phyloP scores from a whole-genome alignment of 2,797 vertebrate genomes.

The Falco novaeseelandiae region DNA sequence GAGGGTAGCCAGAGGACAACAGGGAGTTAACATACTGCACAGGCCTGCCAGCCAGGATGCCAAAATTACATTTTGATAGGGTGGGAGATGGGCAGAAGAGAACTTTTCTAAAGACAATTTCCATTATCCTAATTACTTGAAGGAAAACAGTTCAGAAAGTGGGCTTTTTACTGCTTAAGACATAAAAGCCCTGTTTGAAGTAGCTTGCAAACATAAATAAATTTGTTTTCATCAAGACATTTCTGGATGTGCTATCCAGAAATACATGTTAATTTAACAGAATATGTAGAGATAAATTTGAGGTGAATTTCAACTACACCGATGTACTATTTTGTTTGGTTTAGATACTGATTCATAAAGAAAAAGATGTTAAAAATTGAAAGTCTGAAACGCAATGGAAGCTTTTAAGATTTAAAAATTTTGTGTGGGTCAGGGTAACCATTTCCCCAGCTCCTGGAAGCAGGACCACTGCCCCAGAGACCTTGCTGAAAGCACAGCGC shows the following conservation, averaged over 20 bases:
- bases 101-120: background rate
- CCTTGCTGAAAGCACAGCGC: background rate
- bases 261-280: background rate
- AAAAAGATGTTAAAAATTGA: background rate
- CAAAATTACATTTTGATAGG: background rate
- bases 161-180: background rate
- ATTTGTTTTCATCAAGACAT: background rate
- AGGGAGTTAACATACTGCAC: background rate
- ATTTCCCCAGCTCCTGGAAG: background rate
- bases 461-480: background rate
- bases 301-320: background rate
- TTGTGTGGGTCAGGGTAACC: background rate
- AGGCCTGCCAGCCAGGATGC: background rate
- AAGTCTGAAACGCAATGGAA: background rate
- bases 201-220: background rate
- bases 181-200: background rate
- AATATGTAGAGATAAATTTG: background rate
- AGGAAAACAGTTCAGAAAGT: background rate
- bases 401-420: background rate
- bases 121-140: background rate
- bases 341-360: background rate
- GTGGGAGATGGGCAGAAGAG: background rate
- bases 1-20: background rate
- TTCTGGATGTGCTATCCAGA: background rate
- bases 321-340: background rate